Evolutionary conservation across 2,113 vertebrate species (phyloP).

Genomic region (Amblyopsis rosae): DNA sequence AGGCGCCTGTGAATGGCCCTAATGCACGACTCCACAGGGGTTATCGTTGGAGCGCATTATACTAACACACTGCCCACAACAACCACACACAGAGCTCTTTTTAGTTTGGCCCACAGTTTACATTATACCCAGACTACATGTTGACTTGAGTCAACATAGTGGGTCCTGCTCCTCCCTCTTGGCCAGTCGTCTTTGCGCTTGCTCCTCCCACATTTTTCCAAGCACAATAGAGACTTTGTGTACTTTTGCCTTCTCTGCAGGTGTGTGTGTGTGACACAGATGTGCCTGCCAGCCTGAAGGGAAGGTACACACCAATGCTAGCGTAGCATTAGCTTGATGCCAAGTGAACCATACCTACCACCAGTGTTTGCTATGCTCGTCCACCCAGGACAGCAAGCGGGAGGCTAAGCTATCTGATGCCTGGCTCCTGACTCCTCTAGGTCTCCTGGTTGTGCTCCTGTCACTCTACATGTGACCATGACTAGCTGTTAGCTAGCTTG

Average conservation of each 20-base stretch:
- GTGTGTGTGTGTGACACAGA: conserved; percentile 18
- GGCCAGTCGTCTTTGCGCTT: not conserved
- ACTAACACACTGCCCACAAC: conserved; percentile 43
- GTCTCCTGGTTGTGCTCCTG: conserved; percentile 4
- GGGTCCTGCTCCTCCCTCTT: conserved; percentile 9
- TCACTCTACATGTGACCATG: too few relatives aligned
- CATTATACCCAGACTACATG: conserved; percentile 10
- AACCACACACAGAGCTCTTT: conserved; percentile 3
- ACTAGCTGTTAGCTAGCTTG: not conserved
- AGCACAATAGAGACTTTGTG: conserved; percentile 37
- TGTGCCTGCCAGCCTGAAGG: conserved; percentile 36
- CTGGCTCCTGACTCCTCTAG: conserved; percentile 8
- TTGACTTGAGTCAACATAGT: conserved; percentile 34
- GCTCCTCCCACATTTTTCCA: conserved; percentile 22
- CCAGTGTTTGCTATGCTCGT: conserved; percentile 44
- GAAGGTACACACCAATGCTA: conserved; percentile 35
- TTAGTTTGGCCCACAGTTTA: too few relatives aligned
- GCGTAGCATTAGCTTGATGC: conserved; percentile 14
- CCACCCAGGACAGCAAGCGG: conserved; percentile 26
- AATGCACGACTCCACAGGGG: conserved; percentile 55
- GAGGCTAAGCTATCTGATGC: conserved; percentile 7
- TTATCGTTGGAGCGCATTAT: conserved; percentile 63
- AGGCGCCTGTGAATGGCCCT: conserved; percentile 59
- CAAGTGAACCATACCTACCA: conserved; percentile 43
- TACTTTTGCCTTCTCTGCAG: not conserved